Conservation (phyloP, 2,888 invertebrate genomes). For the Conchocele bisecta region DNA sequence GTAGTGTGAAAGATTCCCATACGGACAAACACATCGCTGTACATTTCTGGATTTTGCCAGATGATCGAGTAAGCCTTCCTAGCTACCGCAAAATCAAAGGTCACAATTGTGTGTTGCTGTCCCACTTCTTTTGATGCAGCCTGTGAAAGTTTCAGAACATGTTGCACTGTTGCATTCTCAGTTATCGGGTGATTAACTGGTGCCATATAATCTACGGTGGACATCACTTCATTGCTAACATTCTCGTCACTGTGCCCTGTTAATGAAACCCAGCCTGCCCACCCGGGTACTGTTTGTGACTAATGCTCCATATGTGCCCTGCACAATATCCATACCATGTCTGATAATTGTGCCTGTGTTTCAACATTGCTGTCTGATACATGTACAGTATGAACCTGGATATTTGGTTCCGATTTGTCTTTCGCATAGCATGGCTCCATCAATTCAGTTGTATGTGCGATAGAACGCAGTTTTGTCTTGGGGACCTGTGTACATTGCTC, state of each 20-base stretch:
- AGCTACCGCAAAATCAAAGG: conserved; percentile 43
- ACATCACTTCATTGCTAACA: background rate
- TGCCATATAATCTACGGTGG: conserved; percentile 31
- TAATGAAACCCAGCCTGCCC: conserved; percentile 25
- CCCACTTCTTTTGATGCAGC: conserved; percentile 23
- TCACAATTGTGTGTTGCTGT: conserved; percentile 38
- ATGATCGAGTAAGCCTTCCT: conserved; percentile 38
- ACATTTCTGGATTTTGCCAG: conserved; percentile 29
- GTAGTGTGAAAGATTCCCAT: conserved; percentile 27
- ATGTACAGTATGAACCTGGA: background rate
- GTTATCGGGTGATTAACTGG: conserved; percentile 23
- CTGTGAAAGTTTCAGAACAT: conserved; percentile 30
- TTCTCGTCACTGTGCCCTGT: background rate
- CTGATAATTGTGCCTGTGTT: too few relatives aligned
- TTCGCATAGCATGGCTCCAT: conserved; percentile 23
- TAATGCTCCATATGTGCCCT: background rate
- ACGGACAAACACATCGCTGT: conserved; percentile 8
- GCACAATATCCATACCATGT: too few relatives aligned
- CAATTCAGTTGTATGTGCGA: background rate
- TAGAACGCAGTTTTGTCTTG: background rate
- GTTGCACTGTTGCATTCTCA: conserved; percentile 42
- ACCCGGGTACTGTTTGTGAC: conserved; percentile 5
- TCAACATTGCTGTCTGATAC: too few relatives aligned
- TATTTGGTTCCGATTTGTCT: conserved; percentile 12
- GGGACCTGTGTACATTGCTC: background rate